Evolutionary conservation across 2,888 invertebrate species (phyloP), one percentile per base, ranked within the genome.

Genomic region (Apamea monoglypha): DNA sequence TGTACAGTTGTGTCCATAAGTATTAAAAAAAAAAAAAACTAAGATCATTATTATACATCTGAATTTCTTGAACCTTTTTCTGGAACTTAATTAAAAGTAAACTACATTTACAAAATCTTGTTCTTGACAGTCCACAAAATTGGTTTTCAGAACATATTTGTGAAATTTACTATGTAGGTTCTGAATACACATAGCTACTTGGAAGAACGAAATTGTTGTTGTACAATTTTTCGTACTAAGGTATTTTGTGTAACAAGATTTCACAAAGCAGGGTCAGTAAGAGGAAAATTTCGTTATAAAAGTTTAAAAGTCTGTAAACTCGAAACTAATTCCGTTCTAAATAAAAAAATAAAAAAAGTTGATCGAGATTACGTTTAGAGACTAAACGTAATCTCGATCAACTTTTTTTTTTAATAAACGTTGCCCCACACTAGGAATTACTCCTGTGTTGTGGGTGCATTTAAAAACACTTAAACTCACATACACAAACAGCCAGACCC

Each of bases 81-180:
- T 1, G 3, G 29, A 67, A 79, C 12, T 32, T 50, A 4, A 16
- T 50, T 50, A 18, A 72, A 32, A 61, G 47, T 7, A 5, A 44
- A 21, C 66, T 3, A 40, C 8, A 18, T 69, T 61, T 50, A n/a
- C 47, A 25, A 25, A 32, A 25, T 36, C 36, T 29, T 36, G 44
- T 70, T 74, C 32, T 56, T 67, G 66, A 81, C 66, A 68, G 25
- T 47, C 25, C 14, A 74, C 8, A 6, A 32, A 82, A 78, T 82
- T 74, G n/a, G 47, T 16, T 74, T 71, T 53, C n/a, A 29, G 16
- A 29, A 47, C 10, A 18, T 50, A 47, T 66, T 61, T 66, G 12
- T 14, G 14, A 44, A 67, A 67, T n/a, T 50, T n/a, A 16, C 29
- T 36, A 16, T 56, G 8, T 53, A 21, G 10, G n/a, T 14, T n/a